Conservation (phyloP, 2,888 invertebrate species). For the Lordiphosa andalusiaca region DNA sequence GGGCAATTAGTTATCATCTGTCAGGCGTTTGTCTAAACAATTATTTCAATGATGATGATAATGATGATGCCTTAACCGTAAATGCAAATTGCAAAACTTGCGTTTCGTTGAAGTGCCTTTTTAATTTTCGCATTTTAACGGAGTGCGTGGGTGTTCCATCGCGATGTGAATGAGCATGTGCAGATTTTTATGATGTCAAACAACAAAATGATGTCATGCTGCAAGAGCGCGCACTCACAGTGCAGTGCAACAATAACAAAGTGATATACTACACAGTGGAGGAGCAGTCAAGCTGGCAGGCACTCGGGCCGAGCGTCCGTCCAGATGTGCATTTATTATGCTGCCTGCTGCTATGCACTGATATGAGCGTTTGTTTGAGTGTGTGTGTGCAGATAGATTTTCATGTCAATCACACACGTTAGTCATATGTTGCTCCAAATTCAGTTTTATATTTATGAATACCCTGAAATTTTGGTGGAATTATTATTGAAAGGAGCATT, state of each 20-base stretch:
- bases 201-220: constrained; percentile 70
- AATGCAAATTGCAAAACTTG: constrained; percentile 12
- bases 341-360: constrained; percentile 12
- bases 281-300: neutral
- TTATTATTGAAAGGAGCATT: neutral
- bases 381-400: constrained; percentile 20
- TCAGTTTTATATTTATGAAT: constrained; percentile 34
- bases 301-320: constrained; percentile 44
- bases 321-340: constrained; percentile 73
- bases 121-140: constrained; percentile 4
- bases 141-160: constrained; percentile 40
- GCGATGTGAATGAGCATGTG: constrained; percentile 43
- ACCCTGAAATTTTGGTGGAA: constrained; percentile 31
- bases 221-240: constrained; percentile 65
- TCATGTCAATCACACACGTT: constrained; percentile 70
- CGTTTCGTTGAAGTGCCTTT: constrained; percentile 15
- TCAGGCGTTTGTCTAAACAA: constrained; percentile 69
- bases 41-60: constrained; percentile 23
- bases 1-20: constrained; percentile 71
- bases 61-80: constrained; percentile 27
- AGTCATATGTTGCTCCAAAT: constrained; percentile 64
- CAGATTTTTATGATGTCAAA: constrained; percentile 69
- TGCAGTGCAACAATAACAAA: constrained; percentile 40
- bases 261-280: constrained; percentile 20
- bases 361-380: neutral